These are phyloP conservation scores for Glossosoma conforme DNA, from an alignment of 1,140 invertebrate genomes.

Conservation along the genomic window DNA sequence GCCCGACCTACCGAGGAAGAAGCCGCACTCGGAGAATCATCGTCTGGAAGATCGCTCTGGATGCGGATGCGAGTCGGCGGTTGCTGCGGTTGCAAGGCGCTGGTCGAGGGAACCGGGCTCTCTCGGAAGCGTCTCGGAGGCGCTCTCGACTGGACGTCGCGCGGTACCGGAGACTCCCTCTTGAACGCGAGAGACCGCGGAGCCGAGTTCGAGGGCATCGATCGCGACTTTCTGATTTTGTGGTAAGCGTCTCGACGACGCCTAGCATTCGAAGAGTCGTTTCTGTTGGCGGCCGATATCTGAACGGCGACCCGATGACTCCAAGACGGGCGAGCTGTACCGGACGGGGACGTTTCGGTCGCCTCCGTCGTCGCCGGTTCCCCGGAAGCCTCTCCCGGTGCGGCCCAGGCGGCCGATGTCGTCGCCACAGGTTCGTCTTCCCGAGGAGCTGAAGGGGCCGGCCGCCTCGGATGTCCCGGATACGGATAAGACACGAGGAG, in stretches of 20 bases:
- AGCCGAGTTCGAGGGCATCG: slow-evolving; percentile 40
- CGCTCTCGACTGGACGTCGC: background rate
- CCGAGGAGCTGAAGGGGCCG: background rate
- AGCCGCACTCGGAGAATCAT: background rate
- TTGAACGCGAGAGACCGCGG: slow-evolving; percentile 41
- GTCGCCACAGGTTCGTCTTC: background rate
- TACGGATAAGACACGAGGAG: slow-evolving; percentile 40
- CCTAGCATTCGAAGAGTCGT: slow-evolving; percentile 42
- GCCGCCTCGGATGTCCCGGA: background rate
- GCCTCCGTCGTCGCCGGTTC: background rate
- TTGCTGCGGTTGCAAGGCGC: slow-evolving; percentile 11
- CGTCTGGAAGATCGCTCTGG: background rate
- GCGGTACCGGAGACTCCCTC: slow-evolving; percentile 34
- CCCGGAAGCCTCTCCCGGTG: background rate
- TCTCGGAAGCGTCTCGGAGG: background rate
- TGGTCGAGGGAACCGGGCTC: slow-evolving; percentile 24
- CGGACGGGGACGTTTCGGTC: background rate
- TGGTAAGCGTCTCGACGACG: slow-evolving; percentile 41
- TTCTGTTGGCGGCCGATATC: slow-evolving; percentile 44
- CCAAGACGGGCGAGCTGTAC: slow-evolving; percentile 1
- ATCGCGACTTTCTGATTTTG: slow-evolving; percentile 40
- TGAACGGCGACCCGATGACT: slow-evolving; percentile 40
- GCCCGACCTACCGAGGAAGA: background rate
- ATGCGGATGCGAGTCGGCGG: background rate
- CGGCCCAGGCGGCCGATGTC: background rate